Evolutionary conservation across 2,888 invertebrate species (phyloP).

Genomic region (Cremastinae sp.): DNA sequence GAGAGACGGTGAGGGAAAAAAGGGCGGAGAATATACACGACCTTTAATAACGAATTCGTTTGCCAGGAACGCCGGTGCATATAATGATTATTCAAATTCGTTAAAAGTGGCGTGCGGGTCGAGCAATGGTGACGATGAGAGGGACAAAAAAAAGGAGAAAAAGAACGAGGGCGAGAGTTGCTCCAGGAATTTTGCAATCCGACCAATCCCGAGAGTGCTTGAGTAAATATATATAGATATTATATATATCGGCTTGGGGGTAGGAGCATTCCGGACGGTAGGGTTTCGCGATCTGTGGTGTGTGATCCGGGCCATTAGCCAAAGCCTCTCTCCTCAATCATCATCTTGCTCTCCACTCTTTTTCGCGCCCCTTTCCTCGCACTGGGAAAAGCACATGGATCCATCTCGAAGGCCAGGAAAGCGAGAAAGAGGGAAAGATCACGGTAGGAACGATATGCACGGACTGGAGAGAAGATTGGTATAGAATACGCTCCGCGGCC

Average conservation of each 20-base stretch:
- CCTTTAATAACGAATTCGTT: constrained; percentile 74
- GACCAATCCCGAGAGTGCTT: constrained; percentile 43
- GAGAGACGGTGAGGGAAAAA: constrained; percentile 12
- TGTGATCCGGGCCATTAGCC: constrained; percentile 78
- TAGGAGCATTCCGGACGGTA: constrained; percentile 48
- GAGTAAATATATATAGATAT: constrained; percentile 19
- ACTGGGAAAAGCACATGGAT: constrained; percentile 50
- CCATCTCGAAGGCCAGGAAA: constrained; percentile 12
- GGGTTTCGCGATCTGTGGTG: constrained; percentile 72
- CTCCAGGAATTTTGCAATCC: constrained; percentile 52
- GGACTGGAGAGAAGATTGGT: constrained; percentile 53
- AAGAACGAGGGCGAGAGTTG: constrained; percentile 33
- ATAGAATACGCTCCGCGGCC: constrained; percentile 51
- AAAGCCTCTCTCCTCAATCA: constrained; percentile 67
- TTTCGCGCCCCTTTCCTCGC: constrained; percentile 44
- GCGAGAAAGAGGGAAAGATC: constrained; percentile 8
- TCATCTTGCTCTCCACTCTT: constrained; percentile 26
- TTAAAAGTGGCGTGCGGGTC: constrained; percentile 66
- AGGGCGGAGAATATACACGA: constrained; percentile 39
- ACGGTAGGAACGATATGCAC: constrained; percentile 14
- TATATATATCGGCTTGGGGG: constrained; percentile 27
- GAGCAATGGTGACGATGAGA: constrained; percentile 32
- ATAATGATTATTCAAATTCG: constrained; percentile 79
- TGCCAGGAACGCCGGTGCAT: constrained; percentile 76
- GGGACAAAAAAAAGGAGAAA: constrained; percentile 13